phyloP scores from a whole-genome alignment of 2,888 invertebrate genomes.

The Archips xylosteana region DNA sequence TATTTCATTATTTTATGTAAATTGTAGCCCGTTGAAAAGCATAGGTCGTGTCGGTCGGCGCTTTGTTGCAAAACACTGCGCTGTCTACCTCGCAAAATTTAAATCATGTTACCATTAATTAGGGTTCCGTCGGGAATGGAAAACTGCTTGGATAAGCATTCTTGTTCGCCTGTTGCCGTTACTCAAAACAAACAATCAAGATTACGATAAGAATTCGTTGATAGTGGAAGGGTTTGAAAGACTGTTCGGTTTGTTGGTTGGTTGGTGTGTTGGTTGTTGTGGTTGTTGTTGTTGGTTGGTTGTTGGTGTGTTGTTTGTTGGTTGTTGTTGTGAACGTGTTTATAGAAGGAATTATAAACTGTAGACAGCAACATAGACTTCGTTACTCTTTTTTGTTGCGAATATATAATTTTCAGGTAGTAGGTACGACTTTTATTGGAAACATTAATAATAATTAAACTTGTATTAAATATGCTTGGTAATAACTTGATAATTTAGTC shows the following conservation, averaged over 20 bases:
- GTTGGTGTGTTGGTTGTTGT: too few species aligned
- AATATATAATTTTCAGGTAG: too few species aligned
- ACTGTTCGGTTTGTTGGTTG: background rate
- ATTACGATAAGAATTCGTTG: conserved; percentile 28
- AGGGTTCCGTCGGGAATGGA: conserved; percentile 38
- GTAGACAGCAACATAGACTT: too few species aligned
- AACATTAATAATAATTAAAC: too few species aligned
- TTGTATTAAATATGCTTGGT: too few species aligned
- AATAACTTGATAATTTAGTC: background rate
- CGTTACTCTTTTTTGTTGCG: background rate
- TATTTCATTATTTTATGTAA: conserved; percentile 43
- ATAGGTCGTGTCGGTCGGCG: conserved; percentile 41
- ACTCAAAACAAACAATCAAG: conserved; percentile 39
- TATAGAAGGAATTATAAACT: background rate
- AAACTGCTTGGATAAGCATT: conserved; percentile 40
- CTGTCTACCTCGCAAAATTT: conserved; percentile 41
- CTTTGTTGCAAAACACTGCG: conserved; percentile 40
- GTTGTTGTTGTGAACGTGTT: background rate
- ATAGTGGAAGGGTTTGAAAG: conserved; percentile 18
- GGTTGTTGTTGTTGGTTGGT: too few species aligned
- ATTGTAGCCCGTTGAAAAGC: conserved; percentile 41
- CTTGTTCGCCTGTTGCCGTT: conserved; percentile 39
- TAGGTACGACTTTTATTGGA: too few species aligned
- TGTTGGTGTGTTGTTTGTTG: too few species aligned
- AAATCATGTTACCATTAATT: conserved; percentile 42